Evolutionary conservation across 1,140 invertebrate species (phyloP).

Genomic region (Anthonomus grandis): DNA sequence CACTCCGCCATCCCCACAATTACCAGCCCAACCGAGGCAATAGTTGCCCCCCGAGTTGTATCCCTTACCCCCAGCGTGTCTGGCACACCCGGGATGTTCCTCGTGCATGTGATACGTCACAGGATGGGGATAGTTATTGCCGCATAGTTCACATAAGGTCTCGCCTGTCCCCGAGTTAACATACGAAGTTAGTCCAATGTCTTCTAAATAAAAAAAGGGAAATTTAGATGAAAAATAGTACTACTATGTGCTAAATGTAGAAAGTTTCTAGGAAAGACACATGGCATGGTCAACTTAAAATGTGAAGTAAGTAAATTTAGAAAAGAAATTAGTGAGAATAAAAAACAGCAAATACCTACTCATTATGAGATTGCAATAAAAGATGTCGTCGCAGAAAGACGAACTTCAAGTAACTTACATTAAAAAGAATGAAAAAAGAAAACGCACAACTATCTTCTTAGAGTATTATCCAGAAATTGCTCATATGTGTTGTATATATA

Average conservation of each 20-base stretch:
- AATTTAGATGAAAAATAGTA: constrained; percentile 3
- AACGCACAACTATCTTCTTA: too few species aligned
- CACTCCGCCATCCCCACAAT: constrained; percentile 82
- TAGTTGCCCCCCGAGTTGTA: constrained; percentile 84
- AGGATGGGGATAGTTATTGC: constrained; percentile 70
- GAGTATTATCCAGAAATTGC: too few species aligned
- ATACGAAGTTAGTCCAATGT: constrained; percentile 38
- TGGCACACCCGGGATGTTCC: constrained; percentile 85
- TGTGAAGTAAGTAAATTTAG: too few species aligned
- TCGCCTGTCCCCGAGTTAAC: constrained; percentile 50
- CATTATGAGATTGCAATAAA: too few species aligned
- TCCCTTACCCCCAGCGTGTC: constrained; percentile 79
- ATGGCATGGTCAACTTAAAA: too few species aligned
- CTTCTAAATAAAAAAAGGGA: constrained; percentile 29
- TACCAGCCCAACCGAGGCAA: constrained; percentile 82
- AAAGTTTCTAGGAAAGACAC: too few species aligned
- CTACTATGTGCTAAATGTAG: not conserved
- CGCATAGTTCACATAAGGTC: constrained; percentile 85
- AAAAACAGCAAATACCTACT: too few species aligned
- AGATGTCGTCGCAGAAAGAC: too few species aligned
- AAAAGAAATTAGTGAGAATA: too few species aligned
- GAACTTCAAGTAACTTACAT: too few species aligned
- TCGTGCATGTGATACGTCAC: constrained; percentile 90
- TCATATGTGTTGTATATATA: too few species aligned
- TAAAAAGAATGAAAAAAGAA: too few species aligned